Base-by-base conservation (phyloP, 2,888 invertebrate genomes). In the Ypsolopha sequella region DNA sequence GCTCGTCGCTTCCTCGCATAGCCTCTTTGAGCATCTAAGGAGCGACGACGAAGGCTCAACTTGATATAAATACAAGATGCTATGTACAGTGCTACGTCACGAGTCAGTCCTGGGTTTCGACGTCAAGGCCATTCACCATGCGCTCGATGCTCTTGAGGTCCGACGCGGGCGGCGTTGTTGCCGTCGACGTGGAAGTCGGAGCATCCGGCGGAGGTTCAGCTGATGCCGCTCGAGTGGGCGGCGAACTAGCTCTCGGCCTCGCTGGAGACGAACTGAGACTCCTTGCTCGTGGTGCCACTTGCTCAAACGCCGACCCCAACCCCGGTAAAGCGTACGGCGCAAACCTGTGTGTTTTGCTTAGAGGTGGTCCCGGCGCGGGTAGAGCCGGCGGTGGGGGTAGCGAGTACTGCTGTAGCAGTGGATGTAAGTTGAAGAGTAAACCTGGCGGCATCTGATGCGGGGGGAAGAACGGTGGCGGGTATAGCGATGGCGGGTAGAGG, bases 81-180 rank as follows among this genome's bases (percentile, higher is more conserved):
- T 85, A 85, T 85, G 63, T 85, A 85, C 85, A 85, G 64, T 62
- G n/a, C 48, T 59, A 56, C 58, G 60, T 56, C 62, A 62, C 61
- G 63, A 72, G 70, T 84, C 82, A 85, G 80, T 86, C 86, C 84
- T 77, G 89, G 60, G 92, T 90, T 76, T 94, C 94, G 60, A 95
- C 95, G 76, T 97, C 97, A 58, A 97, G 88, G 11, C 97, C 97
- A 81, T 97, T 97, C 61, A 98, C 96, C 97, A 97, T 97, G 76
- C 97, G 95, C 86, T 98, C 97, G 87, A 98, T 98, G 78, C 93
- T 96, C 84, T 97, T 97, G 61, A 98, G 90, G 82, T 97, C 97
- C 56, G 92, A 94, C 44, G 93, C 90, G 39, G 90, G 89, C 57
- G 88, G 89, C 57, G 90, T 91, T 60, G 73, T 66, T 53, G 81